Percentiles rank a stretch among this genome's conserved stretches.
These are phyloP conservation scores for Malurus elegans DNA, from an alignment of 2,113 vertebrate genomes.

Conservation along the genomic window DNA sequence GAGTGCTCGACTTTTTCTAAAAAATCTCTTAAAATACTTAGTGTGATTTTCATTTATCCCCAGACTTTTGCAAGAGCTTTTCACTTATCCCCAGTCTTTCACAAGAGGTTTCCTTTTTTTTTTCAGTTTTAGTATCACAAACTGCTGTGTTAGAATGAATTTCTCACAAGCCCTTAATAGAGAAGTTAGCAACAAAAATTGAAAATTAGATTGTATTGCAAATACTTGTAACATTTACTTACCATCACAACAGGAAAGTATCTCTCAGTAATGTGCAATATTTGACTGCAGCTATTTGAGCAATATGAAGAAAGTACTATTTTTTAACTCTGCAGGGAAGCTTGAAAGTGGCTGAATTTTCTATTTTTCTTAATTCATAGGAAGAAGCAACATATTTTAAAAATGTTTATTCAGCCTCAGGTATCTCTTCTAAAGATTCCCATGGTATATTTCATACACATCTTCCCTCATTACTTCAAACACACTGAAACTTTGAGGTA, in stretches of 20 bases:
- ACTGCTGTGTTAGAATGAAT: background rate
- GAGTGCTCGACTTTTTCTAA: background rate
- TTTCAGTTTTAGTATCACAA: background rate
- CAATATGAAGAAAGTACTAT: background rate
- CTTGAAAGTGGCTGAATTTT: background rate
- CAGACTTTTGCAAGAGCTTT: background rate
- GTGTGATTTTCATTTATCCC: slow-evolving; percentile 23
- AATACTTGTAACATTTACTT: background rate
- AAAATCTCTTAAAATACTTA: background rate
- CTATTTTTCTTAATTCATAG: slow-evolving; percentile 7
- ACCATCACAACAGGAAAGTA: background rate
- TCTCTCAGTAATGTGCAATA: background rate
- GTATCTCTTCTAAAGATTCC: slow-evolving; percentile 35
- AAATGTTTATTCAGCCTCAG: slow-evolving; percentile 70
- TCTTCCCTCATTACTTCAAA: slow-evolving; percentile 54
- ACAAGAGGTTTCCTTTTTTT: background rate
- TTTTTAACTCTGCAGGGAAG: background rate
- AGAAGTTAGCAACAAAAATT: background rate
- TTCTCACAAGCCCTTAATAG: background rate
- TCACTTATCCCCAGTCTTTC: background rate
- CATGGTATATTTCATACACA: slow-evolving; percentile 10
- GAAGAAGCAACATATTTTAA: slow-evolving; percentile 30
- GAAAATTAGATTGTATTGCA: background rate
- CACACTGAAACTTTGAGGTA: slow-evolving; percentile 62
- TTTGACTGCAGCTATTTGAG: background rate